These are phyloP conservation scores for Agriotes lineatus DNA, from an alignment of 2,888 invertebrate genomes.

Conservation along the genomic window DNA sequence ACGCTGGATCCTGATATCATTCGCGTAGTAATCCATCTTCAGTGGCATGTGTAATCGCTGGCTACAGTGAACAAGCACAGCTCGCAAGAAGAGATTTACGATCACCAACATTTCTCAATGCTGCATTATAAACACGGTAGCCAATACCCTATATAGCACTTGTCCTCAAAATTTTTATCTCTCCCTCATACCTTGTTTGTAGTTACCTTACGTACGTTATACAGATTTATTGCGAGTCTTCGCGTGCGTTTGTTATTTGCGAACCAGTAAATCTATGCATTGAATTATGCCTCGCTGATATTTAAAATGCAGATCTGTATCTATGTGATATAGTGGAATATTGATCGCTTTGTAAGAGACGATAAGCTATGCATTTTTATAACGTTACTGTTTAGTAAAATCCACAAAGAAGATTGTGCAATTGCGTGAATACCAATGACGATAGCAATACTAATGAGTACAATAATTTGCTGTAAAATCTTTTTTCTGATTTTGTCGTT, in stretches of 20 bases:
- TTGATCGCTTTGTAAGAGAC: too few species aligned
- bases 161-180: slow-evolving; percentile 67
- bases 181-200: slow-evolving; percentile 66
- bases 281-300: too few species aligned
- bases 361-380: too few species aligned
- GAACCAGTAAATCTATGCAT: slow-evolving; percentile 47
- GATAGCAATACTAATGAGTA: too few species aligned
- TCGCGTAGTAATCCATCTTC: slow-evolving; percentile 24
- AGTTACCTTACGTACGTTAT: slow-evolving; percentile 61
- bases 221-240: slow-evolving; percentile 61
- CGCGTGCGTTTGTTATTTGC: slow-evolving; percentile 58
- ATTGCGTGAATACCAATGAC: too few species aligned
- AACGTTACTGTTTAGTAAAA: too few species aligned
- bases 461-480: too few species aligned
- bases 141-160: slow-evolving; percentile 66
- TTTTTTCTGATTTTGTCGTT: too few species aligned
- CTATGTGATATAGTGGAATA: too few species aligned
- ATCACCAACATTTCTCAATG: slow-evolving; percentile 60
- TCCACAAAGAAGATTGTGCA: too few species aligned
- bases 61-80: slow-evolving; percentile 20
- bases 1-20: too few species aligned
- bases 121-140: slow-evolving; percentile 62
- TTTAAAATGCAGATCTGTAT: too few species aligned
- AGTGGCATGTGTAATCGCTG: slow-evolving; percentile 20
- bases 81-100: slow-evolving; percentile 58